These are phyloP conservation scores for Omphaloscelis lunosa DNA, from an alignment of 2,888 invertebrate genomes.

Conservation along the genomic window DNA sequence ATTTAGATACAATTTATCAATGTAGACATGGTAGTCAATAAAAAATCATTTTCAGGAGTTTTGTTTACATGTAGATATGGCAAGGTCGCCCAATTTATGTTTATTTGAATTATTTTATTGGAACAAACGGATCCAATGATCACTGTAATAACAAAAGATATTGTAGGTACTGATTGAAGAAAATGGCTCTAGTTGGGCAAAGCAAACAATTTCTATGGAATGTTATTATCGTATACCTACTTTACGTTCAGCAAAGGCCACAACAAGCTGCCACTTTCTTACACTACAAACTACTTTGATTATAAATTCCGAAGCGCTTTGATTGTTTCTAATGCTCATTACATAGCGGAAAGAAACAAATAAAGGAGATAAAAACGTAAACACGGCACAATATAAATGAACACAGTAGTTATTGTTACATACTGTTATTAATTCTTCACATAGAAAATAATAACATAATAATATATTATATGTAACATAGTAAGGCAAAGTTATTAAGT, in stretches of 20 bases:
- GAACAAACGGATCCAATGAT: neutral
- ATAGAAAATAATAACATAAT: neutral
- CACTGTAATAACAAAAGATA: neutral
- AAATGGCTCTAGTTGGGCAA: neutral
- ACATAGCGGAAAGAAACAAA: neutral
- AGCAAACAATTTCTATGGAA: conserved; percentile 1
- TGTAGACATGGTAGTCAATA: neutral
- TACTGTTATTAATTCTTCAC: conserved; percentile 5
- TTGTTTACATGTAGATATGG: conserved; percentile 8
- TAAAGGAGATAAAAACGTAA: conserved; percentile 23
- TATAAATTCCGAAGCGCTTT: conserved; percentile 16
- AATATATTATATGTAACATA: neutral
- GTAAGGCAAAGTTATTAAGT: conserved; percentile 12
- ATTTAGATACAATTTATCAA: conserved; percentile 16
- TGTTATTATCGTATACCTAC: neutral
- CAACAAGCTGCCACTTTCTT: conserved; percentile 6
- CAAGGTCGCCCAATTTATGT: conserved; percentile 3
- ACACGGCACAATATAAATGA: neutral
- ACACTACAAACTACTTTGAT: neutral
- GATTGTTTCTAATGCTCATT: conserved; percentile 10
- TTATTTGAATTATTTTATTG: neutral
- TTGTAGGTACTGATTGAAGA: neutral
- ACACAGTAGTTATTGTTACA: neutral
- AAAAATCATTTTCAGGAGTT: neutral
- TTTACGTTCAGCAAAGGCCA: neutral